Conservation (phyloP, 2,113 vertebrate genomes). For the Etheostoma spectabile region DNA sequence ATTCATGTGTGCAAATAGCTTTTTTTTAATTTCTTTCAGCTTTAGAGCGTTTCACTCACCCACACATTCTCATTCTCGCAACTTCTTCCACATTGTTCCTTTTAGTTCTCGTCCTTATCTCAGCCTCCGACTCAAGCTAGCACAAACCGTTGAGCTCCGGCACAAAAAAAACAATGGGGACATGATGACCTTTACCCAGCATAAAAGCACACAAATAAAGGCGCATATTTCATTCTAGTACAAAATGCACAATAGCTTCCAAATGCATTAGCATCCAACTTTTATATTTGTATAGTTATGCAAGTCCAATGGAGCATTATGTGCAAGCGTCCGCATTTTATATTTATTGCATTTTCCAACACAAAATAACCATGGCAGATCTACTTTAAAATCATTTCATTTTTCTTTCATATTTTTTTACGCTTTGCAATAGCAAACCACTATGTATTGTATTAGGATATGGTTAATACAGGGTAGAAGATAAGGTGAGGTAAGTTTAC, state of each 20-base stretch:
- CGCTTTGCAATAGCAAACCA: neutral
- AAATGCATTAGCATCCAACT: neutral
- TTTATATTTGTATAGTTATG: neutral
- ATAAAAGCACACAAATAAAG: neutral
- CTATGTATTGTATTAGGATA: neutral
- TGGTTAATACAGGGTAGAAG: neutral
- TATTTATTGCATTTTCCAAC: neutral
- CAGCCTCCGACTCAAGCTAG: neutral
- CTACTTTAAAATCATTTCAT: neutral
- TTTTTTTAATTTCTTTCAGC: conserved; percentile 29
- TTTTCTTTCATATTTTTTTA: too few species aligned
- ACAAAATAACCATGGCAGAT: neutral
- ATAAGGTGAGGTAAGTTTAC: too few species aligned
- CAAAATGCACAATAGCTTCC: neutral
- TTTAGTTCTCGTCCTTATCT: neutral
- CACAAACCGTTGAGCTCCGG: neutral
- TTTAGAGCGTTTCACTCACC: conserved; percentile 16
- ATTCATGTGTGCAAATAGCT: conserved; percentile 18
- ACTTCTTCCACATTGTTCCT: neutral
- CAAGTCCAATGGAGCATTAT: too few species aligned
- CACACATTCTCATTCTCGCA: neutral
- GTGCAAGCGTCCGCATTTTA: neutral
- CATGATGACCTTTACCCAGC: neutral
- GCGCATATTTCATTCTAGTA: neutral
- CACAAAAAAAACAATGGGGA: neutral